These are phyloP conservation scores for Apodemia mormo DNA, from an alignment of 2,888 invertebrate species.

Conservation along the genomic window DNA sequence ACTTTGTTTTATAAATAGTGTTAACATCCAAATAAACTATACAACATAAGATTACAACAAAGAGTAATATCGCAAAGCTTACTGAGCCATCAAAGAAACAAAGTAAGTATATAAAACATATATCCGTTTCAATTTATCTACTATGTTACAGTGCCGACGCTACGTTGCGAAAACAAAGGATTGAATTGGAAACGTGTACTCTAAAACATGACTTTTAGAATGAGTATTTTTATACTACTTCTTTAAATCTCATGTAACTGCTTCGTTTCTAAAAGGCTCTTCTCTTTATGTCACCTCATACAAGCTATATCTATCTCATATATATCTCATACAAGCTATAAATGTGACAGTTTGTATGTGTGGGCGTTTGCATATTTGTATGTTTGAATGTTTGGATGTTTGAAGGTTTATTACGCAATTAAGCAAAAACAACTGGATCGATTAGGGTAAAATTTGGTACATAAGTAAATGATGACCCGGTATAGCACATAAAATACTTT, in stretches of 20 bases:
- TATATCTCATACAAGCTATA: too few relatives aligned
- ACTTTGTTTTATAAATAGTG: too few relatives aligned
- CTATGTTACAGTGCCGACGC: slow-evolving; percentile 11
- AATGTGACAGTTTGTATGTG: too few relatives aligned
- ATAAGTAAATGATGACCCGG: too few relatives aligned
- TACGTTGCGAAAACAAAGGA: slow-evolving; percentile 14
- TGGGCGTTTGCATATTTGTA: too few relatives aligned
- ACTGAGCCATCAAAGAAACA: slow-evolving; percentile 4
- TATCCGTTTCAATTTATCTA: slow-evolving; percentile 14
- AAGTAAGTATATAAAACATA: slow-evolving; percentile 13
- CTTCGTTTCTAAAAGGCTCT: neutral
- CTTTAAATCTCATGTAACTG: neutral
- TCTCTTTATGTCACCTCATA: neutral
- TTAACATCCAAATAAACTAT: neutral
- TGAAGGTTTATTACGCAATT: too few relatives aligned
- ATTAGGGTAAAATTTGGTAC: too few relatives aligned
- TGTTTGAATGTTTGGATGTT: too few relatives aligned
- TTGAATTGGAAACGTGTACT: slow-evolving; percentile 17
- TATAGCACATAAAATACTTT: too few relatives aligned
- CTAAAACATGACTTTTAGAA: slow-evolving; percentile 18
- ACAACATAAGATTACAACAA: neutral
- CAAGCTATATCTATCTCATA: too few relatives aligned
- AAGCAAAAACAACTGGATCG: too few relatives aligned
- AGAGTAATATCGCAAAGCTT: neutral
- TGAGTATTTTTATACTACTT: slow-evolving; percentile 9